phyloP scores from a whole-genome alignment of 35 echinoderm and acorn worm species.

The Lytechinus pictus region DNA sequence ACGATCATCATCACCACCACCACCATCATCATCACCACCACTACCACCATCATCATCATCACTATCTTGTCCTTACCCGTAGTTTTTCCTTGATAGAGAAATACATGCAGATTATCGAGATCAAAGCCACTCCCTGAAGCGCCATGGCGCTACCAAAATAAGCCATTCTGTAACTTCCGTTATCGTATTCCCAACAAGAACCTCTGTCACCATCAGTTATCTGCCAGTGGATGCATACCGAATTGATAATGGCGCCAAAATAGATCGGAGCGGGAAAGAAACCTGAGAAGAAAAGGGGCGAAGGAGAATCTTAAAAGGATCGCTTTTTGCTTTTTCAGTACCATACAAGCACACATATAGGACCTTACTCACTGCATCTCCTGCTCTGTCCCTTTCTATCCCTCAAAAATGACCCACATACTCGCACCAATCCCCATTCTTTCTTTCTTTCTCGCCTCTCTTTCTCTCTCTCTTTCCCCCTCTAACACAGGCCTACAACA shows the following conservation, averaged over 20 bases:
- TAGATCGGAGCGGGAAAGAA: slow-evolving; percentile 65
- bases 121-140: slow-evolving; percentile 33
- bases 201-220: slow-evolving; percentile 7
- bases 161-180: slow-evolving; percentile 1
- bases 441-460: too few relatives aligned
- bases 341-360: too few relatives aligned
- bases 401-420: too few relatives aligned
- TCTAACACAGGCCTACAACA: too few relatives aligned
- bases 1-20: too few relatives aligned
- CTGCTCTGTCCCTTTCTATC: too few relatives aligned
- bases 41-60: too few relatives aligned
- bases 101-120: neutral
- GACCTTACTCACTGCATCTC: too few relatives aligned
- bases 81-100: slow-evolving; percentile 10
- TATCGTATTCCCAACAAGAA: slow-evolving; percentile 54
- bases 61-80: neutral
- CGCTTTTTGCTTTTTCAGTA: too few relatives aligned
- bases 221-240: slow-evolving; percentile 57
- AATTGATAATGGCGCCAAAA: slow-evolving; percentile 61
- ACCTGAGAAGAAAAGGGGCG: neutral
- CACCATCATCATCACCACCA: too few relatives aligned
- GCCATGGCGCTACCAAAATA: slow-evolving; percentile 23
- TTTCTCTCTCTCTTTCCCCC: too few relatives aligned
- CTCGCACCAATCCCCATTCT: too few relatives aligned
- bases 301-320: neutral